These are phyloP conservation scores for Pollenia amentaria DNA, from an alignment of 2,888 invertebrate genomes.

Conservation along the genomic window DNA sequence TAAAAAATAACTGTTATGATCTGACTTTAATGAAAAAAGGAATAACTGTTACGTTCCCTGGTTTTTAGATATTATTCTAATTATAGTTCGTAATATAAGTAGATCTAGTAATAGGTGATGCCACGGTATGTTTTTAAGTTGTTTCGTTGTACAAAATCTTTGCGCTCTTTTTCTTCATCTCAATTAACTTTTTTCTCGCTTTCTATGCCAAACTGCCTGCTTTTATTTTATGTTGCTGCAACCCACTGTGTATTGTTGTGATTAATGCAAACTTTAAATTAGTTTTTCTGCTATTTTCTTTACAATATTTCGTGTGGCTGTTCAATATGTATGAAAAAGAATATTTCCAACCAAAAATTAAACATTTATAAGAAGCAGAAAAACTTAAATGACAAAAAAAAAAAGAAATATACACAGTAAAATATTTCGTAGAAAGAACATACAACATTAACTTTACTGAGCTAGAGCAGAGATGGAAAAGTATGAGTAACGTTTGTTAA, in stretches of 20 bases:
- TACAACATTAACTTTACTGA: conserved; percentile 48
- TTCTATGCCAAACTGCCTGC: conserved; percentile 14
- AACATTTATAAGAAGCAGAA: conserved; percentile 29
- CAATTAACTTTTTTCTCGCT: not conserved
- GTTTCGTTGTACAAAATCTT: not conserved
- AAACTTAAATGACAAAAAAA: conserved; percentile 51
- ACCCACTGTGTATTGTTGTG: conserved; percentile 60
- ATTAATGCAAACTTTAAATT: conserved; percentile 77
- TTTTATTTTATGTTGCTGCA: conserved; percentile 32
- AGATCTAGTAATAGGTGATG: too few species aligned
- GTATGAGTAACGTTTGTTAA: not conserved
- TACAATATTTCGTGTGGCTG: conserved; percentile 47
- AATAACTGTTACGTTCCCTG: too few species aligned
- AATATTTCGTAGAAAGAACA: conserved; percentile 56
- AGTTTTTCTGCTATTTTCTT: conserved; percentile 72
- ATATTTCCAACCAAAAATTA: not conserved
- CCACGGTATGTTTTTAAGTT: conserved; percentile 26
- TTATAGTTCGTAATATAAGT: too few species aligned
- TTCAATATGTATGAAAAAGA: conserved; percentile 37
- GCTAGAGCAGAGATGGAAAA: not conserved
- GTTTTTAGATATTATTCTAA: too few species aligned
- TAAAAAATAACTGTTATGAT: too few species aligned
- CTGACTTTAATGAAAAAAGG: too few species aligned
- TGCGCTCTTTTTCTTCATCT: not conserved
- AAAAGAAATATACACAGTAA: conserved; percentile 48